Base-by-base conservation (phyloP, 2,888 invertebrate species). In the Lycaena phlaeas region DNA sequence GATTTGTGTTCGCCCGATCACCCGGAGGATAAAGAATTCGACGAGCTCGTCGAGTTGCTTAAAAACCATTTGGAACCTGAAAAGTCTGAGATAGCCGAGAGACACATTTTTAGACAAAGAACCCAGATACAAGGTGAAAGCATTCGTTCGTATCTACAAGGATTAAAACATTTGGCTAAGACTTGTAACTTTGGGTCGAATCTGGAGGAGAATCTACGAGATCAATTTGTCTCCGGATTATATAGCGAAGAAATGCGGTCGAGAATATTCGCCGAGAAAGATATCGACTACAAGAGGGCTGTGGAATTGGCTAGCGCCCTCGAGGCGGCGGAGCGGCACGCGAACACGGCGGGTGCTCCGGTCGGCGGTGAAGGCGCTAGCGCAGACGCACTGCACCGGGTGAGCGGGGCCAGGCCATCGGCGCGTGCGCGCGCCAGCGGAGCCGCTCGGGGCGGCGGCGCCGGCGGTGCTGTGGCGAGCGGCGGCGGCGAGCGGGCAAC, bases 241-340 rank as follows among this genome's bases (percentile, higher is more conserved):
- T n/a, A n/a, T n/a, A 29, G 27, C n/a, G 54, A 56, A 5, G 51
- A 40, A 1, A 56, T 58, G 56, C 30, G 56, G 10, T 50, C 51
- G 2, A 38, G 56, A 14, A 38, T 61, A 4, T 61, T 60, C 30
- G 53, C 56, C 1, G 59, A 56, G 31, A 42, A 36, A 14, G 41
- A 43, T 1, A 15, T 58, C 1, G 37, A 49, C 14, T 57, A 54
- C 41, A 50, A 49, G 27, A 36, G 43, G 14, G 54, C 51, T 3
- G 53, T 56, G 45, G 56, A 59, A 38, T 42, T 56, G 31, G 55
- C 56, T 40, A 25, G 25, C 1, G 40, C 34, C 2, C 18, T 28
- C 4, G 38, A 34, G 27, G 40, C 40, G 9, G 10, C 5, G 27
- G 27, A 11, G 27, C n/a, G 27, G 27, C 10, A 11, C 10, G 26